Conservation (phyloP, 2,113 vertebrate genomes). For the Corynorhinus townsendii region DNA sequence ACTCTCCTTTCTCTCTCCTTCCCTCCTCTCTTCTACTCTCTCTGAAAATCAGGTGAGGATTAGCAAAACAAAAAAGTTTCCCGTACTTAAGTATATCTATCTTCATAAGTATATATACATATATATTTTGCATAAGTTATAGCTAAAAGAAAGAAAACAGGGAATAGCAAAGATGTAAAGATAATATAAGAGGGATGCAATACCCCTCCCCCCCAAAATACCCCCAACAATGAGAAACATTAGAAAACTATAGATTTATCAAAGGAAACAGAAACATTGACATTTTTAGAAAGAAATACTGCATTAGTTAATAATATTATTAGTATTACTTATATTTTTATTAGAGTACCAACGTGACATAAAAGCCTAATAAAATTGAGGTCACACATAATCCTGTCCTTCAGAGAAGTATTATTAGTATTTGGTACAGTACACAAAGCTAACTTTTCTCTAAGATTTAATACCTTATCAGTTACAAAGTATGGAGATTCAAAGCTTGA, state of each 20-base stretch:
- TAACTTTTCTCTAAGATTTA: background rate
- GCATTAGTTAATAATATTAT: too few species aligned
- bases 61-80: too few species aligned
- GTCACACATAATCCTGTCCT: background rate
- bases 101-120: too few species aligned
- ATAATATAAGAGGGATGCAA: background rate
- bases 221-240: background rate
- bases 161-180: background rate
- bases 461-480: background rate
- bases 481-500: background rate
- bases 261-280: background rate
- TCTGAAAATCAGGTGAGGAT: too few species aligned
- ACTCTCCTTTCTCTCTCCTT: too few species aligned
- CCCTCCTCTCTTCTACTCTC: too few species aligned
- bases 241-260: background rate
- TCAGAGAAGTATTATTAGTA: background rate
- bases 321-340: background rate
- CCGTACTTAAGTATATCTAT: background rate
- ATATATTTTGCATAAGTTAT: background rate
- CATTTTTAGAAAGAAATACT: background rate
- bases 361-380: background rate
- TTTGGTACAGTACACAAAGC: background rate
- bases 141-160: conserved; percentile 12
- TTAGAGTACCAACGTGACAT: conserved; percentile 1
- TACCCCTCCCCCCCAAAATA: background rate